These are phyloP conservation scores for Chymomyza amoena DNA, from an alignment of 2,888 invertebrate species.

Conservation along the genomic window DNA sequence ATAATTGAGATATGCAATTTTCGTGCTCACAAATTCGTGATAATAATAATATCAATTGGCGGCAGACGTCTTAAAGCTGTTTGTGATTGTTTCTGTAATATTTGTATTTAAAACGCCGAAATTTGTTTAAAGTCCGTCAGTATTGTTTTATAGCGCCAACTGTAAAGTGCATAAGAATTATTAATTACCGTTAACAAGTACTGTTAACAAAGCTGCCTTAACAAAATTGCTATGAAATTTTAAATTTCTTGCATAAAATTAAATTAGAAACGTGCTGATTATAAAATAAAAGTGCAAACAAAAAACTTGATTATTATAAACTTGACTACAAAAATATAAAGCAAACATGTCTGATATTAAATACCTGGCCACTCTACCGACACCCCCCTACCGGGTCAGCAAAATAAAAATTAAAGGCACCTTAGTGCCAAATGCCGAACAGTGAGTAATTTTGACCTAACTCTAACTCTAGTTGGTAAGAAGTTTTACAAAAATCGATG, in stretches of 20 bases:
- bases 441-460: constrained; percentile 68
- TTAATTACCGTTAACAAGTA: constrained; percentile 53
- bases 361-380: constrained; percentile 67
- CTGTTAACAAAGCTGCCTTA: not conserved
- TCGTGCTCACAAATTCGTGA: not conserved
- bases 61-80: not conserved
- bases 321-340: not conserved
- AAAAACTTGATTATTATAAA: not conserved
- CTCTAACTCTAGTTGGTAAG: not conserved
- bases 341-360: constrained; percentile 60
- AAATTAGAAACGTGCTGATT: not conserved
- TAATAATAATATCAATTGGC: not conserved
- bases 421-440: constrained; percentile 61
- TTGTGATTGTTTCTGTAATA: not conserved
- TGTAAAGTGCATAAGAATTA: constrained; percentile 22
- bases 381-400: constrained; percentile 55
- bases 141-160: constrained; percentile 40
- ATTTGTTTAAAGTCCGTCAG: constrained; percentile 34
- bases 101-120: not conserved
- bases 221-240: constrained; percentile 24
- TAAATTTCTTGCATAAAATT: constrained; percentile 13
- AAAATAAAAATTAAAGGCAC: constrained; percentile 71
- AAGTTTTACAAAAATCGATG: constrained; percentile 43
- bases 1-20: not conserved
- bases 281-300: not conserved